Evolutionary conservation across 2,888 invertebrate genomes (phyloP), one percentile per base, ranked within the genome.

Genomic region (Drosophila paranaensis): DNA sequence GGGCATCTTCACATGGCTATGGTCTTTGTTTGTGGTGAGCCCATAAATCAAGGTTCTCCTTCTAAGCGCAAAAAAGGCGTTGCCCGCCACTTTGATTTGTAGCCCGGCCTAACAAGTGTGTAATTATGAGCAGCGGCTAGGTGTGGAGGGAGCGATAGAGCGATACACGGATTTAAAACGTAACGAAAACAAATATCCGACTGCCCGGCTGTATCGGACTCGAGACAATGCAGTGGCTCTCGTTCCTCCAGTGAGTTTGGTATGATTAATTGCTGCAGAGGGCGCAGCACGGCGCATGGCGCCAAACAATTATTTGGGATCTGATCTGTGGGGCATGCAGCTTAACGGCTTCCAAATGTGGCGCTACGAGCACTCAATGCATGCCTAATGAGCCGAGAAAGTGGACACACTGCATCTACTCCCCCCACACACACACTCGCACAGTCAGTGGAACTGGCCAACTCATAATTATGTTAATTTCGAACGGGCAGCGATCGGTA

Each of bases 401-500:
- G 84, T 87, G 83, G 80, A 69, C 71, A 68, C 37, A 48, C 60
- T 40, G 62, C 77, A 27, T 27, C 46, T 9, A 37, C 55, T 20
- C 42, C 48, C 27, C 45, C 8, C 25, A 6, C 45, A 27, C 46
- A 4, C 11, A 33, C 11, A 11, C 33, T 16, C 53, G 3, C 13
- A 20, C 20, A 20, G 20, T 20, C 20, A 20, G 20, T 33, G 8
- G n/a, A 25, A 20, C 56, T 16, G 53, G n/a, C 50, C 71, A 51
- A 54, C 77, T 79, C 82, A 89, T 91, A 91, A 90, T 91, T 91
- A 91, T 91, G 91, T 84, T 88, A 90, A 90, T 91, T 88, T 82
- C 45, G 20, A 61, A 45, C 35, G 54, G 60, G 70, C 54, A 30
- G 40, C 55, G 42, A 82, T 81, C 54, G 54, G 54, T 40, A 54